phyloP scores from a whole-genome alignment of 2,888 invertebrate species.

The Acrobasis consociella region DNA sequence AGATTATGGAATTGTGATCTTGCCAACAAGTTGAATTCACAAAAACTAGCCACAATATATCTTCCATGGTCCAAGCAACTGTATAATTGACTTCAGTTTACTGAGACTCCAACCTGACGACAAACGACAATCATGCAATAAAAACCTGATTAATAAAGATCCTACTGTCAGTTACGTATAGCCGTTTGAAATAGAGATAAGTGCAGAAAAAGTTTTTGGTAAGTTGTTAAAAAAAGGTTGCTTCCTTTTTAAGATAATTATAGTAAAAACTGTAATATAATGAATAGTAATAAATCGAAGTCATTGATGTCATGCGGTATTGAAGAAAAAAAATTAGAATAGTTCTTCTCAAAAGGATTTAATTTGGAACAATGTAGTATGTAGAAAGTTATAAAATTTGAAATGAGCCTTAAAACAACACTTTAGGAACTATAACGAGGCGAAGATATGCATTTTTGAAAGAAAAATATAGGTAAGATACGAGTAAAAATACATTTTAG shows the following conservation, averaged over 20 bases:
- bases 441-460: no score
- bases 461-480: no score
- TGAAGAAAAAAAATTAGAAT: background rate
- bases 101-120: conserved; percentile 37
- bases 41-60: conserved; percentile 41
- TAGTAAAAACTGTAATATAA: background rate
- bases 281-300: background rate
- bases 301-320: background rate
- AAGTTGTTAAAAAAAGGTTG: background rate
- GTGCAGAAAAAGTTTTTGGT: background rate
- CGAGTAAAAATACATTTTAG: no score
- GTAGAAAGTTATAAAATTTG: no score
- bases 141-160: conserved; percentile 40
- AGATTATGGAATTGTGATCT: background rate
- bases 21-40: conserved; percentile 17
- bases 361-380: no score
- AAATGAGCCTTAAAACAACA: no score
- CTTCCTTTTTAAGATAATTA: background rate
- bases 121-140: conserved; percentile 64
- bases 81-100: conserved; percentile 48
- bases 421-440: no score
- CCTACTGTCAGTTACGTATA: background rate
- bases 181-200: conserved; percentile 8
- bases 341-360: no score
- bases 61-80: conserved; percentile 49